Percentiles rank a stretch among this genome's conserved stretches.
These are phyloP conservation scores for Leptopilina boulardi DNA, from an alignment of 1,140 invertebrate species.

Conservation along the genomic window DNA sequence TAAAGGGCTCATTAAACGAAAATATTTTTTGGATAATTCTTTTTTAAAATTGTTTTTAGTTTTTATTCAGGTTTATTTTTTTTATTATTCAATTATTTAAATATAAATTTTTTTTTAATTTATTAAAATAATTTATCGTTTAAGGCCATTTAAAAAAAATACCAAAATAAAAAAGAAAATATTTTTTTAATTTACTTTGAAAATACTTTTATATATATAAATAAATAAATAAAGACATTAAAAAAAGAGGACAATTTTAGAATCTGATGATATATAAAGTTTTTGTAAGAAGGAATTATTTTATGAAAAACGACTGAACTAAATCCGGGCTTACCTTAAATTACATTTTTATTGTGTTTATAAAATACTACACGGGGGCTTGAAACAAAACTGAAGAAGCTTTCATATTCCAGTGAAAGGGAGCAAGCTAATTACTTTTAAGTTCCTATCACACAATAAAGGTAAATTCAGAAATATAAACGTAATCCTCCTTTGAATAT, in stretches of 20 bases:
- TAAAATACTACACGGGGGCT: background rate
- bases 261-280: background rate
- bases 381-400: conserved; percentile 10
- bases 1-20: too few relatives aligned
- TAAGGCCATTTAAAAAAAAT: too few relatives aligned
- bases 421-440: background rate
- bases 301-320: background rate
- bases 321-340: conserved; percentile 19
- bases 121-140: too few relatives aligned
- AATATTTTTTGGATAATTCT: too few relatives aligned
- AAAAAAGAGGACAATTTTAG: background rate
- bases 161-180: too few relatives aligned
- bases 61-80: too few relatives aligned
- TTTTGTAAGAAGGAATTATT: background rate
- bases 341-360: conserved; percentile 8
- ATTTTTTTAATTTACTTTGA: too few relatives aligned
- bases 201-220: too few relatives aligned
- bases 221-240: background rate
- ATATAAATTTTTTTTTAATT: too few relatives aligned
- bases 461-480: background rate
- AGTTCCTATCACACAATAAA: background rate
- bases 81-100: too few relatives aligned
- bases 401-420: conserved; percentile 20
- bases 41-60: too few relatives aligned
- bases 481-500: background rate